phyloP scores from a whole-genome alignment of 2,113 vertebrate species.

The Gymnobelideus leadbeateri region DNA sequence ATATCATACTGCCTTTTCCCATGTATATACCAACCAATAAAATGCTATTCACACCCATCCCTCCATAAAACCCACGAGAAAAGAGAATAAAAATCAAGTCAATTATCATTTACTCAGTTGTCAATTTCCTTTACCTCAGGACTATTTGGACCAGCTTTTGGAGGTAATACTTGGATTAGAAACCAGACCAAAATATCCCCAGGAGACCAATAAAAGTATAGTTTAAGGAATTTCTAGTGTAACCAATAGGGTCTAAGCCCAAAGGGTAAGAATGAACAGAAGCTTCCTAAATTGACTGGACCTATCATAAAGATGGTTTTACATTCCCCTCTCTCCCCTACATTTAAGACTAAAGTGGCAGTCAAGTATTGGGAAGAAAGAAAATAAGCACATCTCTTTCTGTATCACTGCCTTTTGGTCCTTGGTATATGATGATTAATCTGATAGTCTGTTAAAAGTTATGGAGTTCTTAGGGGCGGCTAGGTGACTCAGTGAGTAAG shows the following conservation, averaged over 20 bases:
- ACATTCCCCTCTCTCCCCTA: background rate
- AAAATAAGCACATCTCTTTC: background rate
- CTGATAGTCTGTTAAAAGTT: background rate
- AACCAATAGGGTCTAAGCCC: background rate
- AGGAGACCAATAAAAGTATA: background rate
- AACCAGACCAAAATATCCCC: background rate
- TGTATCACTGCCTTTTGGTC: background rate
- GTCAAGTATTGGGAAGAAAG: background rate
- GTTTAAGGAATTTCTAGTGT: background rate
- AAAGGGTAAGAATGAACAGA: background rate
- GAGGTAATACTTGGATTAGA: background rate
- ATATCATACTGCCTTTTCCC: background rate
- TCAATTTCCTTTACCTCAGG: background rate
- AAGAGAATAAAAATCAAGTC: background rate
- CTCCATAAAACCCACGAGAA: background rate
- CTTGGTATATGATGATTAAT: background rate
- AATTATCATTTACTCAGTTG: background rate
- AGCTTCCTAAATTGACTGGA: background rate
- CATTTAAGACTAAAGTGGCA: background rate
- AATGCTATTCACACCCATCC: background rate
- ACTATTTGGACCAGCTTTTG: background rate
- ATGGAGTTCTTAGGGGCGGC: background rate
- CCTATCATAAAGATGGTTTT: background rate
- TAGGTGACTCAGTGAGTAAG: too few species aligned
- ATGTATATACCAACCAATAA: background rate